Percentiles rank a stretch among this genome's conserved stretches.
Conservation (phyloP, 2,797 vertebrate species). For the Eurystomus glaucurus region DNA sequence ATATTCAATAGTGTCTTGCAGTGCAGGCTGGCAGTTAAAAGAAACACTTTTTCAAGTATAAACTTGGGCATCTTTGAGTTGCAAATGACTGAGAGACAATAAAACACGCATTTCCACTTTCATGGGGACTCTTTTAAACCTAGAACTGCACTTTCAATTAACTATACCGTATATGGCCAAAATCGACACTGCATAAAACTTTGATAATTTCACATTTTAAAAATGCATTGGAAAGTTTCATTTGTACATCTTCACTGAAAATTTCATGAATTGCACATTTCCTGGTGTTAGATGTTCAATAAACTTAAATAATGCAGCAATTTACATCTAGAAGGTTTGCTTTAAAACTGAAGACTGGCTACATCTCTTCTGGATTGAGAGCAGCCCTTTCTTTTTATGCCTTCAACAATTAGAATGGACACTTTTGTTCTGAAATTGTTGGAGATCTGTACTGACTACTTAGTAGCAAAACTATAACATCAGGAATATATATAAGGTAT, state of each 20-base stretch:
- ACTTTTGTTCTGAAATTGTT: not conserved
- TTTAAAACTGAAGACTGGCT: conserved; percentile 55
- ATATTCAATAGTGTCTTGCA: not conserved
- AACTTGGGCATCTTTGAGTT: conserved; percentile 37
- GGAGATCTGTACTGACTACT: not conserved
- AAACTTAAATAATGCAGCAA: conserved; percentile 79
- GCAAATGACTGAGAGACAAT: conserved; percentile 58
- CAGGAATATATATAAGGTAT: not conserved
- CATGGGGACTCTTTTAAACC: conserved; percentile 35
- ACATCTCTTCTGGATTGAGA: not conserved
- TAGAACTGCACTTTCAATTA: conserved; percentile 66
- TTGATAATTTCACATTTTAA: conserved; percentile 76
- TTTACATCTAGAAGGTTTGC: conserved; percentile 69
- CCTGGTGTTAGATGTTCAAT: conserved; percentile 76
- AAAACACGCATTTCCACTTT: conserved; percentile 53
- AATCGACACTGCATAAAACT: conserved; percentile 67
- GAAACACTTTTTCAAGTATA: conserved; percentile 20
- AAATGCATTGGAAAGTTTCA: conserved; percentile 68
- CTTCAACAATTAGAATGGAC: not conserved
- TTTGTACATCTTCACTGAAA: conserved; percentile 71
- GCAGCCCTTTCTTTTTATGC: not conserved
- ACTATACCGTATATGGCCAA: conserved; percentile 57
- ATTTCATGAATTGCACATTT: conserved; percentile 77
- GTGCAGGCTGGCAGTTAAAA: not conserved
- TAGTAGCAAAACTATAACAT: not conserved